phyloP scores from a whole-genome alignment of 2,113 vertebrate genomes.

The Seriola quinqueradiata region DNA sequence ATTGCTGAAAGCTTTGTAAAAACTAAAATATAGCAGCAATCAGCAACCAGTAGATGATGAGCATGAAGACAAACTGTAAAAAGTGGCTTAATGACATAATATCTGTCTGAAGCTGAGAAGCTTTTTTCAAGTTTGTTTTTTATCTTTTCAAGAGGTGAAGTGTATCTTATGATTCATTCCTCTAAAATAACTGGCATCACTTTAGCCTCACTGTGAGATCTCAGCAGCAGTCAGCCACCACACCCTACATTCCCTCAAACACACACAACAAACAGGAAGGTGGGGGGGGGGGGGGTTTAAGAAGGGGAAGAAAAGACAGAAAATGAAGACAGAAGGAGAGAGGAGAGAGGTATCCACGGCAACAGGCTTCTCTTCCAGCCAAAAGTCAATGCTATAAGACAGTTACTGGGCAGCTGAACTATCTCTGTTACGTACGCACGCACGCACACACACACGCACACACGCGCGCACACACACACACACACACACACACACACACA shows the following conservation, averaged over 20 bases:
- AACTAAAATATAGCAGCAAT: slow-evolving; percentile 11
- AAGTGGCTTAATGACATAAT: slow-evolving; percentile 4
- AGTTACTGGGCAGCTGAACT: slow-evolving; percentile 63
- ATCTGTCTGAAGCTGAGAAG: neutral
- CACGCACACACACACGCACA: slow-evolving; percentile 22
- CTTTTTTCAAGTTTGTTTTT: neutral
- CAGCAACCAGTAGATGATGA: neutral
- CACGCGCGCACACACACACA: slow-evolving; percentile 19
- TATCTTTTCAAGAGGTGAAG: neutral
- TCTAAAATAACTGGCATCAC: slow-evolving; percentile 12
- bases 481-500: slow-evolving; percentile 24
- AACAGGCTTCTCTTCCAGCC: slow-evolving; percentile 78
- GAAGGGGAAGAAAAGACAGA: slow-evolving; percentile 11
- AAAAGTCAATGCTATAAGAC: slow-evolving; percentile 74
- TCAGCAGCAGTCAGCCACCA: slow-evolving; percentile 32
- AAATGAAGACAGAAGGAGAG: slow-evolving; percentile 57
- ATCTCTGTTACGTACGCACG: slow-evolving; percentile 23
- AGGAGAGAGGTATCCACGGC: slow-evolving; percentile 82
- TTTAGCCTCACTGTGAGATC: slow-evolving; percentile 2
- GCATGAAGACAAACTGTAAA: neutral
- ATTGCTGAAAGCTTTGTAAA: neutral
- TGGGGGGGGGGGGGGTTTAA: neutral
- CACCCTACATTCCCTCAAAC: slow-evolving; percentile 49
- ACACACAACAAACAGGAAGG: slow-evolving; percentile 39
- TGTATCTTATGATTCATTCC: neutral